phyloP scores from a whole-genome alignment of 2,113 vertebrate species.

The Phasianus colchicus region DNA sequence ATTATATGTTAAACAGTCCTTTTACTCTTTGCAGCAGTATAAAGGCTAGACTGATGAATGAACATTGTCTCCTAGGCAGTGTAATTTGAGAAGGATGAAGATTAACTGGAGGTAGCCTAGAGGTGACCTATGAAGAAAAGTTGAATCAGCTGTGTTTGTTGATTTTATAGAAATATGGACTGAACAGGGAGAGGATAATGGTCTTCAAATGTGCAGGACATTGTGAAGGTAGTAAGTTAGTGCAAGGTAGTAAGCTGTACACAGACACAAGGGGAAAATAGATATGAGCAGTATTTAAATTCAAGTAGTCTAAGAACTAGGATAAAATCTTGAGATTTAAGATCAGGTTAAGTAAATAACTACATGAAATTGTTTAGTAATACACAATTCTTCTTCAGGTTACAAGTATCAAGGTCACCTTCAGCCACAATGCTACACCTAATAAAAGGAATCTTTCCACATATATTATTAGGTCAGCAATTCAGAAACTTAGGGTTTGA shows the following conservation, averaged over 20 bases:
- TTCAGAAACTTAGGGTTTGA: background rate
- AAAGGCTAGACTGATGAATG: background rate
- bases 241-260: background rate
- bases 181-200: background rate
- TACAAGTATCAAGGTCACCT: background rate
- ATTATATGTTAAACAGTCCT: background rate
- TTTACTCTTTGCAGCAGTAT: background rate
- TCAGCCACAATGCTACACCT: background rate
- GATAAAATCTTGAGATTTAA: background rate
- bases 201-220: background rate
- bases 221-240: background rate
- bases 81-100: background rate
- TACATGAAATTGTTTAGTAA: background rate
- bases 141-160: background rate
- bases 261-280: background rate
- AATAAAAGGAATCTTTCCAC: background rate
- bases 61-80: background rate
- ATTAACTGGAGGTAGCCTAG: background rate
- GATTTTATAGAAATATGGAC: background rate
- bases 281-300: background rate
- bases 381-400: background rate
- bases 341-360: background rate
- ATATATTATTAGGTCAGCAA: background rate
- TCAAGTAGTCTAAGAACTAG: background rate
- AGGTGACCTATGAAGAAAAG: background rate